These are phyloP conservation scores for Saturnia japonica DNA, from an alignment of 2,888 invertebrate species.

Conservation along the genomic window DNA sequence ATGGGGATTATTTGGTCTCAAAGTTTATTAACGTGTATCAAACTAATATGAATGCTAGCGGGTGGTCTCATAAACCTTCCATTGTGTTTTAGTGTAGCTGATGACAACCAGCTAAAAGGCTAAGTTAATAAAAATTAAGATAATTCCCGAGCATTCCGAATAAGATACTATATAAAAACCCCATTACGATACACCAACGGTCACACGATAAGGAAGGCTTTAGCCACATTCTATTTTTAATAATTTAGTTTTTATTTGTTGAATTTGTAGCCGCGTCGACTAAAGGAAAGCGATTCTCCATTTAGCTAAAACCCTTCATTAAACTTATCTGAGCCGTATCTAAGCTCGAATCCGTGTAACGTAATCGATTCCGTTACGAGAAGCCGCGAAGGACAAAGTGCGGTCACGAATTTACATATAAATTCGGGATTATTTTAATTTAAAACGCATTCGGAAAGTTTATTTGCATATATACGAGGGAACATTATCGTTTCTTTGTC, in stretches of 20 bases:
- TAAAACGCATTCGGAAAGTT: constrained; percentile 74
- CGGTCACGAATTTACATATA: constrained; percentile 79
- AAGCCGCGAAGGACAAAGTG: constrained; percentile 76
- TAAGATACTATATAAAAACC: constrained; percentile 51
- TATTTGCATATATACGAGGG: constrained; percentile 78
- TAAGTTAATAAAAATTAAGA: constrained; percentile 71
- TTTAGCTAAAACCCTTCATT: constrained; percentile 71
- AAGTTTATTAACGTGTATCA: constrained; percentile 37
- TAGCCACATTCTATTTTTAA: constrained; percentile 38
- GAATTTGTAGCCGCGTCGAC: constrained; percentile 52
- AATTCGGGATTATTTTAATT: constrained; percentile 80
- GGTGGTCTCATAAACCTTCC: constrained; percentile 67
- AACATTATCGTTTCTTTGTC: constrained; percentile 73
- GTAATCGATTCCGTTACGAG: constrained; percentile 76
- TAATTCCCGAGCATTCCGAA: constrained; percentile 54
- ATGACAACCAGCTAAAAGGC: constrained; percentile 64
- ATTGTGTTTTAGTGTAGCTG: constrained; percentile 55
- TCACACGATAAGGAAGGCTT: constrained; percentile 45
- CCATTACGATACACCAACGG: constrained; percentile 50
- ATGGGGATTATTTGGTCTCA: constrained; percentile 77
- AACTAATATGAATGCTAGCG: constrained; percentile 42
- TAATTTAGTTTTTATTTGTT: constrained; percentile 24
- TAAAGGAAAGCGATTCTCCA: constrained; percentile 57
- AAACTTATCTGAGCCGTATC: constrained; percentile 71
- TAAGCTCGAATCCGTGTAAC: constrained; percentile 71